phyloP scores from a whole-genome alignment of 2,888 invertebrate species.

The Hipparchia semele region DNA sequence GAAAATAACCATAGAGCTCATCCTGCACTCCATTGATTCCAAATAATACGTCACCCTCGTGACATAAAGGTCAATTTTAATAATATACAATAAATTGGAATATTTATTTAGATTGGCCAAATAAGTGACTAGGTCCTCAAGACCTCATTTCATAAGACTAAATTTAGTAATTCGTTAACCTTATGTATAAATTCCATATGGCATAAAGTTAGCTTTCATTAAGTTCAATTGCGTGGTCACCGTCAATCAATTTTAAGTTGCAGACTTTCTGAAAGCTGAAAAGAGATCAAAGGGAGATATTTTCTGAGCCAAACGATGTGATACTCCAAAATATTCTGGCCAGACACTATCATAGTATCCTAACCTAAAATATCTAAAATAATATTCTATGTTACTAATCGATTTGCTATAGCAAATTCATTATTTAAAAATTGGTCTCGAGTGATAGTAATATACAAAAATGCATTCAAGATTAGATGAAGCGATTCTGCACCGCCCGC shows the following conservation, averaged over 20 bases:
- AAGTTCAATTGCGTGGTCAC: constrained; percentile 77
- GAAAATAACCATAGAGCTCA: constrained; percentile 74
- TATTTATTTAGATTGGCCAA: constrained; percentile 82
- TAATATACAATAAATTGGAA: constrained; percentile 82
- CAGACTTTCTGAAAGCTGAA: constrained; percentile 82
- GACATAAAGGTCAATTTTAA: constrained; percentile 70
- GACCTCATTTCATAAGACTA: constrained; percentile 80
- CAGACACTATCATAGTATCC: constrained; percentile 83
- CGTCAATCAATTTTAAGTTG: constrained; percentile 73
- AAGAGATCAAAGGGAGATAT: constrained; percentile 82
- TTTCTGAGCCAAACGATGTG: constrained; percentile 83
- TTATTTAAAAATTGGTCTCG: constrained; percentile 80
- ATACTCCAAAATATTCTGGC: constrained; percentile 82
- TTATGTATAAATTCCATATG: constrained; percentile 83
- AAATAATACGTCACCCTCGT: constrained; percentile 71
- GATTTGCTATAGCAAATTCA: constrained; percentile 78
- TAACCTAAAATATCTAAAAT: constrained; percentile 82
- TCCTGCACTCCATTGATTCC: constrained; percentile 81
- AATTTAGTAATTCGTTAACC: constrained; percentile 83
- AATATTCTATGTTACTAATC: constrained; percentile 79
- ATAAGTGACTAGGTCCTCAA: constrained; percentile 81
- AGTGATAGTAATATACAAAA: constrained; percentile 73
- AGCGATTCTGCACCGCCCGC: constrained; percentile 60
- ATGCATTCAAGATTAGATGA: constrained; percentile 75
- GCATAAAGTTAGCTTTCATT: constrained; percentile 83